These are phyloP conservation scores for Proterorhinus semilunaris DNA, from an alignment of 2,113 vertebrate species.

Conservation along the genomic window DNA sequence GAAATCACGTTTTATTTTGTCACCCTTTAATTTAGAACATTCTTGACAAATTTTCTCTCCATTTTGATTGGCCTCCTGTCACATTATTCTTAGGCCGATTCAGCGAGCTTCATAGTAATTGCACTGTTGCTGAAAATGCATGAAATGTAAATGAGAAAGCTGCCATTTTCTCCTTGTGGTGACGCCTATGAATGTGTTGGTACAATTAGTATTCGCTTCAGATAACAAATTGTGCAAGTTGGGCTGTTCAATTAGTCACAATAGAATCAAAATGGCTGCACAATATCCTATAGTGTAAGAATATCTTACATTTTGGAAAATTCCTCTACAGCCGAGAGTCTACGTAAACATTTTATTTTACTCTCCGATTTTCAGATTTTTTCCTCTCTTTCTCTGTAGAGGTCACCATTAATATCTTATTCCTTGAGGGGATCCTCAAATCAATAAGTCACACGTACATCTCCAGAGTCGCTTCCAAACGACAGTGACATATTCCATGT, in stretches of 20 bases:
- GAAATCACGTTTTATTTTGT: not conserved
- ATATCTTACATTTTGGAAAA: no score
- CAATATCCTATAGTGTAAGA: no score
- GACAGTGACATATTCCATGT: slow-evolving; percentile 6
- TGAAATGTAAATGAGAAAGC: slow-evolving; percentile 1
- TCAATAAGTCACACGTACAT: slow-evolving; percentile 47
- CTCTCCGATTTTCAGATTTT: slow-evolving; percentile 12
- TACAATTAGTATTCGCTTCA: not conserved
- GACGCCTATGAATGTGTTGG: not conserved
- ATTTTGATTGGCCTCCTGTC: not conserved
- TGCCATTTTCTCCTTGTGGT: not conserved
- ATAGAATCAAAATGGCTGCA: not conserved
- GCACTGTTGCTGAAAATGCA: slow-evolving; percentile 14
- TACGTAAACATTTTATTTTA: not conserved
- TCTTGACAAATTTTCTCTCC: not conserved
- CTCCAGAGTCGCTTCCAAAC: not conserved
- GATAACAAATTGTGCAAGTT: not conserved
- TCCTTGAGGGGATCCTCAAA: slow-evolving; percentile 51
- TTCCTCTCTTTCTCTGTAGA: slow-evolving; percentile 24
- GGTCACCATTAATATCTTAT: slow-evolving; percentile 59
- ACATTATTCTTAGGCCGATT: slow-evolving; percentile 1
- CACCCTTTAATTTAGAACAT: not conserved
- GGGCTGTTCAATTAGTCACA: no score
- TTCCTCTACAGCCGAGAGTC: not conserved
- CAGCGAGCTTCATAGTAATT: not conserved